phyloP scores from a whole-genome alignment of 2,888 invertebrate species.

The Oxystoma pomonae region DNA sequence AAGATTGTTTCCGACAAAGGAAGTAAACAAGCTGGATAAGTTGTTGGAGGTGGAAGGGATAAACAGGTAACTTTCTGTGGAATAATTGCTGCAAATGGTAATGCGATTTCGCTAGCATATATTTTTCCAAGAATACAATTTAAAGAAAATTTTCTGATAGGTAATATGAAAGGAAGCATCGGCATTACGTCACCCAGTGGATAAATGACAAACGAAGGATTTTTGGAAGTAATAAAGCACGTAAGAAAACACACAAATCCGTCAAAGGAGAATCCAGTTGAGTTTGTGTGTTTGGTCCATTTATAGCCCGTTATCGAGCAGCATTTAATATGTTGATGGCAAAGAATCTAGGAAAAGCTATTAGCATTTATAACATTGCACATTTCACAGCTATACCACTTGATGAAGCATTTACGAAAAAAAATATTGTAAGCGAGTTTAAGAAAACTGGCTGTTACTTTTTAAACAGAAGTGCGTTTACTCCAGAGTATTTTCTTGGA shows the following conservation, averaged over 20 bases:
- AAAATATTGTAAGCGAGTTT: background rate
- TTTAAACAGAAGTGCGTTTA: background rate
- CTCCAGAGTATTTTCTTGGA: background rate
- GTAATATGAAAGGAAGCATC: slow-evolving; percentile 15
- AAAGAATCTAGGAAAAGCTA: background rate
- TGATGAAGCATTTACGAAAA: background rate
- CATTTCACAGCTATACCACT: background rate
- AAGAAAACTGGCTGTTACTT: background rate
- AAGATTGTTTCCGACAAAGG: slow-evolving; percentile 4
- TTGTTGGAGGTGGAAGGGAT: slow-evolving; percentile 5
- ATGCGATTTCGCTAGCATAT: slow-evolving; percentile 14
- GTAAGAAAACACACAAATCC: slow-evolving; percentile 20
- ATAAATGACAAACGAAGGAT: slow-evolving; percentile 21
- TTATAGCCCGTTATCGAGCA: background rate
- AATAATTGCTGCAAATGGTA: slow-evolving; percentile 15
- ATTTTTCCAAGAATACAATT: slow-evolving; percentile 15
- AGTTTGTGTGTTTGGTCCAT: background rate
- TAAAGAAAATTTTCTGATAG: slow-evolving; percentile 16
- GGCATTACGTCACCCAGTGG: slow-evolving; percentile 14
- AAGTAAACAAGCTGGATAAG: background rate
- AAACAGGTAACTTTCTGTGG: slow-evolving; percentile 14
- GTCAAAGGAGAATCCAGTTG: background rate
- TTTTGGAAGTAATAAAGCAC: slow-evolving; percentile 32
- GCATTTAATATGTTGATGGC: background rate
- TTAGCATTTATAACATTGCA: slow-evolving; percentile 1